A percentile compares a stretch with the other conserved stretches of the same genome.
Conservation (phyloP, 1,140 invertebrate species). For the Berghia stephanieae region DNA sequence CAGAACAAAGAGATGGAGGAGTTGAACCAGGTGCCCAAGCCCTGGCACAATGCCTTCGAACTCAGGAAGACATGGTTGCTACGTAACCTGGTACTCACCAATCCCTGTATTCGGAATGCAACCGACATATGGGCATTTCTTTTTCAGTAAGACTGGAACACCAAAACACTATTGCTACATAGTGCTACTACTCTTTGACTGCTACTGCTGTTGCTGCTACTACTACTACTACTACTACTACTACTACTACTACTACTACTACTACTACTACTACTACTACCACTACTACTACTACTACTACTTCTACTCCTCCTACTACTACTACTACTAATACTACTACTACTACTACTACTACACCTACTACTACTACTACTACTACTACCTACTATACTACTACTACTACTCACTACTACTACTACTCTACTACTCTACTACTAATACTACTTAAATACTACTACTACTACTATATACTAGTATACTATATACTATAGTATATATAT, state of each 20-base stretch:
- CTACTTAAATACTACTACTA: no score
- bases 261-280: slow-evolving; percentile 10
- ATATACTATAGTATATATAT: no score
- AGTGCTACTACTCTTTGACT: neutral
- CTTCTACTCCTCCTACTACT: no score
- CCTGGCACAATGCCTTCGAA: slow-evolving; percentile 2
- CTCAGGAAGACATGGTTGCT: neutral
- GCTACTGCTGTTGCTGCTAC: neutral
- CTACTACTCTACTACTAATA: no score
- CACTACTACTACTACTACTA: neutral
- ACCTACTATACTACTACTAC: no score
- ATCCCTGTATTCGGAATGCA: slow-evolving; percentile 25
- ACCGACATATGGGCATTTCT: slow-evolving; percentile 8
- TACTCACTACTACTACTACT: no score
- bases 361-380: no score
- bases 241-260: slow-evolving; percentile 10
- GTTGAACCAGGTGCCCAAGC: slow-evolving; percentile 23
- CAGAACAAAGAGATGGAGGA: slow-evolving; percentile 24
- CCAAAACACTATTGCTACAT: neutral
- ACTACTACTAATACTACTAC: no score
- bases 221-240: neutral
- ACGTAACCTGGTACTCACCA: slow-evolving; percentile 5
- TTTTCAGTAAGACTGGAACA: slow-evolving; percentile 10
- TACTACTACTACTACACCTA: no score
- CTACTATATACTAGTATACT: no score